Evolutionary conservation across 53 echinoderm and acorn worm genomes (phyloP).

Genomic region (Hippasteria phrygiana): DNA sequence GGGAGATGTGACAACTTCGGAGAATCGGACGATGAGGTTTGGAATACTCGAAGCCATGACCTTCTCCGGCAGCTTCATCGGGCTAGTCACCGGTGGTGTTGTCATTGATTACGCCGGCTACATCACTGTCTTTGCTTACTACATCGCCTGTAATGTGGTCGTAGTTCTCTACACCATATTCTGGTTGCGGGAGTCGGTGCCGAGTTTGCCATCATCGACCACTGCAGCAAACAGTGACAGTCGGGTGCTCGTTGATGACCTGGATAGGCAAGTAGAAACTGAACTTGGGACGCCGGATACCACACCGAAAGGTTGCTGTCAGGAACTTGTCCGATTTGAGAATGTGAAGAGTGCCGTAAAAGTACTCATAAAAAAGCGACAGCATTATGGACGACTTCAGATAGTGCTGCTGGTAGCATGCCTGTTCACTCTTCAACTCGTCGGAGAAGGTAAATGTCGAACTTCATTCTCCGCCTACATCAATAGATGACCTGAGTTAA

Average conservation of each 20-base stretch:
- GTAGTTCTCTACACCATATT: conserved; percentile 78
- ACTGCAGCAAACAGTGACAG: conserved; percentile 30
- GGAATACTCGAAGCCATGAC: conserved; percentile 97
- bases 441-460: conserved; percentile 82
- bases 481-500: too few relatives aligned
- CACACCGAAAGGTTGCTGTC: conserved; percentile 56
- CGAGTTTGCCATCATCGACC: neutral
- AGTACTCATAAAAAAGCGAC: conserved; percentile 75
- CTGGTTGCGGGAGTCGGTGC: conserved; percentile 84
- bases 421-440: conserved; percentile 84
- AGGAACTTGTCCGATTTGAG: conserved; percentile 73
- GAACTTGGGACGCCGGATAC: conserved; percentile 42
- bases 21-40: conserved; percentile 82
- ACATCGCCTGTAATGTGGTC: conserved; percentile 75
- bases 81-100: conserved; percentile 81
- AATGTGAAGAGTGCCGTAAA: conserved; percentile 74
- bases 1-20: conserved; percentile 80
- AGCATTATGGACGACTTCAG: conserved; percentile 75
- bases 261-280: conserved; percentile 62
- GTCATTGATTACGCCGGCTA: conserved; percentile 92
- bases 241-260: conserved; percentile 39
- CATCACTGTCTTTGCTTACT: conserved; percentile 82
- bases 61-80: conserved; percentile 87
- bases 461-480: too few relatives aligned
- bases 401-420: conserved; percentile 78